These are phyloP conservation scores for Uloborus plumipes DNA, from an alignment of 2,888 invertebrate genomes.

Conservation along the genomic window DNA sequence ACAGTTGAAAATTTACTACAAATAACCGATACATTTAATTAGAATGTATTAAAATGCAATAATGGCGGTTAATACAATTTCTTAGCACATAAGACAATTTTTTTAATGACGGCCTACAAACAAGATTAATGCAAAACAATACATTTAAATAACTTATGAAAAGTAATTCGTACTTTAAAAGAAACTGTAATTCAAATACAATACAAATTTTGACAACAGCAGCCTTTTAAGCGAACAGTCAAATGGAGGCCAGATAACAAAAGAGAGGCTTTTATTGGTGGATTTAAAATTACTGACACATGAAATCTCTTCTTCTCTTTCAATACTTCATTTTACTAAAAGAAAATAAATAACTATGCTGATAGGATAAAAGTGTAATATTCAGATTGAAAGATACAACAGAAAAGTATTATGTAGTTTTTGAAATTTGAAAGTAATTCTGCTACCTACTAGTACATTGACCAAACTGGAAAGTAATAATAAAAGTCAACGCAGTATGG, in stretches of 20 bases:
- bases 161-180: not conserved
- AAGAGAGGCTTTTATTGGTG: constrained; percentile 40
- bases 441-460: no score
- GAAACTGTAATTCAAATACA: not conserved
- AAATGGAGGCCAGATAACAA: constrained; percentile 49
- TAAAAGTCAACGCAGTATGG: no score
- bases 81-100: not conserved
- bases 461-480: no score
- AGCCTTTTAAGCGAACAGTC: constrained; percentile 12
- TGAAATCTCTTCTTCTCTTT: constrained; percentile 25
- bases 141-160: not conserved
- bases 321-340: no score
- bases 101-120: not conserved
- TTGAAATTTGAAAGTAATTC: no score
- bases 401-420: no score
- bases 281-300: constrained; percentile 25
- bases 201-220: not conserved
- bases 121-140: not conserved
- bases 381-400: no score
- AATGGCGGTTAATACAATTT: constrained; percentile 4
- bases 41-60: not conserved
- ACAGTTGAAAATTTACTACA: no score
- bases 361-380: no score
- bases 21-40: no score
- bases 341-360: no score